Conservation (phyloP, 2,888 invertebrate species). For the Altica lythri region DNA sequence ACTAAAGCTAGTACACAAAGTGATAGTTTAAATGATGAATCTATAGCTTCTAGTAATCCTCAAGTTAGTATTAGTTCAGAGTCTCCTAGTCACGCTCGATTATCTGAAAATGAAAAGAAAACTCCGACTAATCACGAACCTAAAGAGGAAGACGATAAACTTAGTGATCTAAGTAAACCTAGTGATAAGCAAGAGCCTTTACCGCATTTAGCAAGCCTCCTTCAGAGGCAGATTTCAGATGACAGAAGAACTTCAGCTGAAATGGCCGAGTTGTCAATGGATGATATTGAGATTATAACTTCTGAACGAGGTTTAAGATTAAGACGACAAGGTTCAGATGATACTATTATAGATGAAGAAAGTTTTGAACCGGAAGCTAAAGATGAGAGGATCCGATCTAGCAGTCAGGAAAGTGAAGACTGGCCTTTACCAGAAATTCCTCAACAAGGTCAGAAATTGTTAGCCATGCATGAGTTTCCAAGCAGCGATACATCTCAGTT, state of each 20-base stretch:
- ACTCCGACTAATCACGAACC: constrained; percentile 45
- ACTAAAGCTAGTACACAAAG: constrained; percentile 85
- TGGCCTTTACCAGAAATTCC: constrained; percentile 78
- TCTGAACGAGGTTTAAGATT: constrained; percentile 55
- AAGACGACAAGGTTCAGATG: constrained; percentile 56
- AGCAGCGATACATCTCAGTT: constrained; percentile 56
- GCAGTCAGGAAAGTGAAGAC: constrained; percentile 76
- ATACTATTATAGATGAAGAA: constrained; percentile 58
- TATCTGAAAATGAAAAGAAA: constrained; percentile 58
- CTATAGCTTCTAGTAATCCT: constrained; percentile 81
- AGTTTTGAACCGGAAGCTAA: constrained; percentile 49
- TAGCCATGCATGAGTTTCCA: constrained; percentile 55
- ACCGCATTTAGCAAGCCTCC: constrained; percentile 51
- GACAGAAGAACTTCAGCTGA: constrained; percentile 83
- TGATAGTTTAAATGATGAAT: constrained; percentile 83
- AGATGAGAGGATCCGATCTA: constrained; percentile 48
- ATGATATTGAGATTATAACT: constrained; percentile 60
- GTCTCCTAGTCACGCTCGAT: constrained; percentile 74
- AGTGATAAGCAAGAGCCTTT: constrained; percentile 47
- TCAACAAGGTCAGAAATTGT: constrained; percentile 49
- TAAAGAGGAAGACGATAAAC: constrained; percentile 34
- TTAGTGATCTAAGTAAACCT: constrained; percentile 41
- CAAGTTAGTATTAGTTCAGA: constrained; percentile 86
- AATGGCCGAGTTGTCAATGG: constrained; percentile 83
- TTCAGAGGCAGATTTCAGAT: constrained; percentile 70